These are phyloP conservation scores for Galbula dea DNA, from an alignment of 2,113 vertebrate genomes.

Conservation along the genomic window DNA sequence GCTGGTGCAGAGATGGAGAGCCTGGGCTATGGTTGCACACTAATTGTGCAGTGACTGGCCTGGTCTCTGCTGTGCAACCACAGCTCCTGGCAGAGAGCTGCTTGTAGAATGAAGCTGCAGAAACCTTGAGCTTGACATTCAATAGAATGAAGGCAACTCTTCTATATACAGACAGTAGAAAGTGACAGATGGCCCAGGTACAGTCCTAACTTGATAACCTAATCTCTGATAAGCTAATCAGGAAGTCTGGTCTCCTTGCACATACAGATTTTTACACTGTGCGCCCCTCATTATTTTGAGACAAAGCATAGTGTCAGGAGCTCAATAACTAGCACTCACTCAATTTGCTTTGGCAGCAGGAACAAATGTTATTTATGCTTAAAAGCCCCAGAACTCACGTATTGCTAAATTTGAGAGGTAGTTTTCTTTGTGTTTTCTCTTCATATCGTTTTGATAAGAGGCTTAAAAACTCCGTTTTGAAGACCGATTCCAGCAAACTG, in stretches of 20 bases:
- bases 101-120: neutral
- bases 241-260: neutral
- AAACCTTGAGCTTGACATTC: neutral
- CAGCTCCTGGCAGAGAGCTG: neutral
- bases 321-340: neutral
- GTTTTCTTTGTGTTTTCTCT: slow-evolving; percentile 91
- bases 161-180: neutral
- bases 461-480: slow-evolving; percentile 97
- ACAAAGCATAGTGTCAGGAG: neutral
- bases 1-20: neutral
- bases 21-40: neutral
- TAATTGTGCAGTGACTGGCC: neutral
- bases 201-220: neutral
- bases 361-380: neutral
- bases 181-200: neutral
- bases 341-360: neutral
- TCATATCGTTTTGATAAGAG: slow-evolving; percentile 88
- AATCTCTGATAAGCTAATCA: neutral
- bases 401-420: slow-evolving; percentile 94
- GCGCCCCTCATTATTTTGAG: neutral
- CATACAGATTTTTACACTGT: neutral
- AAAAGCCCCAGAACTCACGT: slow-evolving; percentile 78
- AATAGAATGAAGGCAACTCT: neutral
- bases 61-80: neutral
- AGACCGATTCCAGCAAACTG: slow-evolving; percentile 91